Conservation (phyloP, 2,888 invertebrate genomes). For the Apamea sordens region DNA sequence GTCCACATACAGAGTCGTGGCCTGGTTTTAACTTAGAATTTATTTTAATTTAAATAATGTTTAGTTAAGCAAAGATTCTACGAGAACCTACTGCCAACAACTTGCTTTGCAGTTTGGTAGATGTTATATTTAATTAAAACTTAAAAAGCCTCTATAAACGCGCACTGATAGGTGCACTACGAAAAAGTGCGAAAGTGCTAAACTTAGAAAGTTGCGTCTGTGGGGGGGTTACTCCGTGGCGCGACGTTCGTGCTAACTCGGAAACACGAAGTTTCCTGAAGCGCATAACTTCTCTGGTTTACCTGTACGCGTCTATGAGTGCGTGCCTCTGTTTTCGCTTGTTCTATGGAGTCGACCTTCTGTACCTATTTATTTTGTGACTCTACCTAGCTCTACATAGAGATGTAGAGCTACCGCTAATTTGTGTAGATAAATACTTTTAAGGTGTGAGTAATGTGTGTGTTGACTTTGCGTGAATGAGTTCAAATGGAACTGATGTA, state of each 20-base stretch:
- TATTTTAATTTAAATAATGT: too few species aligned
- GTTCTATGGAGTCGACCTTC: not conserved
- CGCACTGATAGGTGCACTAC: too few species aligned
- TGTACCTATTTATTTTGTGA: not conserved
- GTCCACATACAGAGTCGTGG: not conserved
- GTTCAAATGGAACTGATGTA: not conserved
- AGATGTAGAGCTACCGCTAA: constrained; percentile 32
- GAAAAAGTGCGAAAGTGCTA: too few species aligned
- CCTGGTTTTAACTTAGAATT: not conserved
- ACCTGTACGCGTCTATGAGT: not conserved
- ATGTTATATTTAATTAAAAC: too few species aligned
- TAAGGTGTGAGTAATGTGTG: constrained; percentile 6
- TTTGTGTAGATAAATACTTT: constrained; percentile 41
- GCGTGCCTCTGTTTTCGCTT: not conserved
- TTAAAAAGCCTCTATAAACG: too few species aligned
- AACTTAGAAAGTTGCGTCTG: not conserved
- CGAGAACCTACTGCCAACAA: too few species aligned
- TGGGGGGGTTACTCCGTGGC: not conserved
- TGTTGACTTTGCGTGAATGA: constrained; percentile 6
- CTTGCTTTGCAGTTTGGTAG: too few species aligned
- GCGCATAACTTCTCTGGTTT: not conserved
- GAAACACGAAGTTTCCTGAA: not conserved
- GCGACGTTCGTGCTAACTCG: not conserved
- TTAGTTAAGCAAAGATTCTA: too few species aligned
- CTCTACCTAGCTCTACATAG: constrained; percentile 12